These are phyloP conservation scores for Calcarius lapponicus DNA, from an alignment of 2,797 vertebrate genomes.

Conservation along the genomic window DNA sequence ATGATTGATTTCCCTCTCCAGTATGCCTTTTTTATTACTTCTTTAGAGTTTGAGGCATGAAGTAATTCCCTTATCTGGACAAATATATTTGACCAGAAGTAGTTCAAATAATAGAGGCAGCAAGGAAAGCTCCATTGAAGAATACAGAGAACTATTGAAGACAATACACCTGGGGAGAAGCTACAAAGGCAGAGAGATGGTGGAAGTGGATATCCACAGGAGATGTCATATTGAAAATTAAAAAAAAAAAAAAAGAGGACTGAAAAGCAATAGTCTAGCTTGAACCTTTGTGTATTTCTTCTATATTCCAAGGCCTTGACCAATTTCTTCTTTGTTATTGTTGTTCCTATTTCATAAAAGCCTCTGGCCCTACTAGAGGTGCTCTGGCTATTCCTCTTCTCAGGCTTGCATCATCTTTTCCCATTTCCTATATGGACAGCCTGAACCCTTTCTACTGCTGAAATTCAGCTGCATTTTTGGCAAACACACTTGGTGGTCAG, in stretches of 20 bases:
- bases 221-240: background rate
- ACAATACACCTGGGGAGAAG: background rate
- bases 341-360: background rate
- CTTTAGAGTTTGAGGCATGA: conserved; percentile 21
- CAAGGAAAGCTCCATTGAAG: background rate
- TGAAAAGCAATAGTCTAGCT: background rate
- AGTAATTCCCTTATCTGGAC: conserved; percentile 37
- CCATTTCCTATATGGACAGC: background rate
- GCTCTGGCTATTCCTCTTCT: background rate
- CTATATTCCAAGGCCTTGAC: background rate
- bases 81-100: conserved; percentile 10
- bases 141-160: background rate
- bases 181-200: background rate
- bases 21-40: background rate
- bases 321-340: conserved; percentile 13
- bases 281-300: background rate
- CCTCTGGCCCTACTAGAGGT: background rate
- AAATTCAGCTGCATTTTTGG: background rate
- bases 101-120: conserved; percentile 8
- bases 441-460: background rate
- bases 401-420: background rate
- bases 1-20: conserved; percentile 1
- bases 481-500: background rate
- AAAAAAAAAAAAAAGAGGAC: background rate
- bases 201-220: conserved; percentile 2